phyloP scores from a whole-genome alignment of 2,113 vertebrate species.

The Hystrix brachyura region DNA sequence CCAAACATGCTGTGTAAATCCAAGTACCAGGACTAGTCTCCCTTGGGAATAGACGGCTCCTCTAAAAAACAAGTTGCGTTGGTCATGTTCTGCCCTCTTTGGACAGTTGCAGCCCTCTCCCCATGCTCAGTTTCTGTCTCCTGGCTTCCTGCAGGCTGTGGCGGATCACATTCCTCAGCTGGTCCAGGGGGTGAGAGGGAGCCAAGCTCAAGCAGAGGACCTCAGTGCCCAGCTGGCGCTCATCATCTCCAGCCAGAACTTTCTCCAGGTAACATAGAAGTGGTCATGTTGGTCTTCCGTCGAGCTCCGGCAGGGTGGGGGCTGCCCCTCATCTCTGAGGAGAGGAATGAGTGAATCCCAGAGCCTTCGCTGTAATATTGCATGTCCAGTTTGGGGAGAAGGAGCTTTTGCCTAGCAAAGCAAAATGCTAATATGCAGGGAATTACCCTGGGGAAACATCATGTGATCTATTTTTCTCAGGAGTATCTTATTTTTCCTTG shows the following conservation, averaged over 20 bases:
- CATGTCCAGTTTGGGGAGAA: not conserved
- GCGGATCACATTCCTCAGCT: conserved; percentile 98
- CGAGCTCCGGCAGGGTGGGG: not conserved
- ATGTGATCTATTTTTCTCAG: not conserved
- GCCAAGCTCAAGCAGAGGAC: conserved; percentile 97
- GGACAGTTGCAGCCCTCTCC: not conserved
- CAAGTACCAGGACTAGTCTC: not conserved
- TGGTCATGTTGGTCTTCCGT: not conserved
- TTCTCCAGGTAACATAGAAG: conserved; percentile 92
- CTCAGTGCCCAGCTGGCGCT: conserved; percentile 96
- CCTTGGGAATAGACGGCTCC: not conserved
- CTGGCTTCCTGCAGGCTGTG: conserved; percentile 90
- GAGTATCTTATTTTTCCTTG: not conserved
- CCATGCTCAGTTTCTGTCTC: conserved; percentile 27
- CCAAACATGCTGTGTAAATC: not conserved
- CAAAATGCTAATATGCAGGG: not conserved
- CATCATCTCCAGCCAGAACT: conserved; percentile 98
- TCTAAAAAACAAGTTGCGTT: not conserved
- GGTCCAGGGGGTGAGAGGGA: conserved; percentile 97
- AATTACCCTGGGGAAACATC: not conserved
- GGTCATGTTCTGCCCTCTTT: not conserved
- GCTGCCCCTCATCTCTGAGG: not conserved
- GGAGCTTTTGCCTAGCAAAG: not conserved
- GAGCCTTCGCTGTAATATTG: not conserved
- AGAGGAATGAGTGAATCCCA: not conserved